Evolutionary conservation across 2,797 vertebrate genomes (phyloP), one percentile per base, ranked within the genome.

Genomic region (Denticeps clupeoides): DNA sequence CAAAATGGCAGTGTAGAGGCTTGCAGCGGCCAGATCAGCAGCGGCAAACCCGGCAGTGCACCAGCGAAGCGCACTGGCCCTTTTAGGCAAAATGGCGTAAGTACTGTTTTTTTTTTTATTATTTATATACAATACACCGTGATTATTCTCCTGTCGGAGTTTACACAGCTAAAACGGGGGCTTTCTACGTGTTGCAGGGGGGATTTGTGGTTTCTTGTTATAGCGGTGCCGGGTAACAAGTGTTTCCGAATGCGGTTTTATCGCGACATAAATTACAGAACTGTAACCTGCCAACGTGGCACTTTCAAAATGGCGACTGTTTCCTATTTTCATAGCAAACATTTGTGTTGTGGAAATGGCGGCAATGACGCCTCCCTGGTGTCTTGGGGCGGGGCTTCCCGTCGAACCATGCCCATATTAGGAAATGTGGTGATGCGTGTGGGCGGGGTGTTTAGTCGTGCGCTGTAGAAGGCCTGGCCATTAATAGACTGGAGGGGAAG

Each of bases 41-140:
- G 70, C 74, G 81, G 84, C 81, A 76, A 71, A 72, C 54, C 58
- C 46, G 77, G 79, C 83, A 83, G 81, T 82, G 80, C 84, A 78
- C 48, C 58, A 78, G 78, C 75, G 19, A 62, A 71, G 51, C 70
- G 83, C 82, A 72, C 66, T 71, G 80, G 78, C 71, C 71, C 51
- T 81, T 75, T 79, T 63, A 64, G 71, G 80, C 79, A 84, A 81
- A 73, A 87, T 87, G 84, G 82, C 84, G 84, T 87, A 84, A 85
- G 84, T 85, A 64, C 10, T 35, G 33, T 33, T 27, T 22, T 4
- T n/a, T 18, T 33, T 27, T 22, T 4, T n/a, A 18, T 1, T 35
- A 2, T 38, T 10, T 45, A 9, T 2, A 1, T 27, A 10, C 12
- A 16, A 7, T 4, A 3, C 6, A 12, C 3, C 12, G 10, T 0